Evolutionary conservation across 2,797 vertebrate species (phyloP), one percentile per base, ranked within the genome.

Genomic region (Tachyglossus aculeatus): DNA sequence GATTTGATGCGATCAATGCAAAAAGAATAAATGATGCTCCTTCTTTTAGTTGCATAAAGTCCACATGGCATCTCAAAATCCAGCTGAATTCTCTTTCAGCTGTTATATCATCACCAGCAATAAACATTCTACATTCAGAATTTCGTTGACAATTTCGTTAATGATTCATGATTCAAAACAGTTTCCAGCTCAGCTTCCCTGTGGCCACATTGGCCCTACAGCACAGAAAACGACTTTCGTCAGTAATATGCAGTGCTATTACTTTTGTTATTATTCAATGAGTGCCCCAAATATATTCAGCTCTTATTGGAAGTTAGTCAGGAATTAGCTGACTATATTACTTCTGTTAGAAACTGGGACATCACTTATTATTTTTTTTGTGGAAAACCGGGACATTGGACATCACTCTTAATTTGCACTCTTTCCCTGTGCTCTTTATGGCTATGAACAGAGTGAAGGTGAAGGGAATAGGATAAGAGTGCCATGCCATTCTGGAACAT

Each of bases 71-170:
- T 56, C 58, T 48, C 56, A 73, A 60, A 57, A 61, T 55, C 63
- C 74, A 80, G 67, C 79, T 77, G 63, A 63, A 62, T 67, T 68
- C 55, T 74, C 76, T 24, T 56, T 63, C 33, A 50, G 45, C 32
- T 53, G n/a, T 86, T 86, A 61, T 63, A 68, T 70, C 70, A 58
- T 67, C 74, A 82, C 67, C 76, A 78, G 75, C 66, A 83, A 87
- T 72, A 82, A 81, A 83, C 80, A 73, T 55, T 78, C 76, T 76
- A 34, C 55, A 61, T 66, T 83, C 53, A 73, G 62, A 83, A 75
- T 62, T 86, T 77, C 55, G 57, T 37, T 85, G 34, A 63, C 19
- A 59, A 47, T 80, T 87, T 76, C 80, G 57, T 39, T 86, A 71
- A 74, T 61, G 15, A 81, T 82, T 82, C 41, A 39, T 70, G 58